Percentiles rank a stretch among this genome's conserved stretches.
phyloP scores from a whole-genome alignment of 64 coral and sea anemone species.

The Catalaphyllia jardinei region DNA sequence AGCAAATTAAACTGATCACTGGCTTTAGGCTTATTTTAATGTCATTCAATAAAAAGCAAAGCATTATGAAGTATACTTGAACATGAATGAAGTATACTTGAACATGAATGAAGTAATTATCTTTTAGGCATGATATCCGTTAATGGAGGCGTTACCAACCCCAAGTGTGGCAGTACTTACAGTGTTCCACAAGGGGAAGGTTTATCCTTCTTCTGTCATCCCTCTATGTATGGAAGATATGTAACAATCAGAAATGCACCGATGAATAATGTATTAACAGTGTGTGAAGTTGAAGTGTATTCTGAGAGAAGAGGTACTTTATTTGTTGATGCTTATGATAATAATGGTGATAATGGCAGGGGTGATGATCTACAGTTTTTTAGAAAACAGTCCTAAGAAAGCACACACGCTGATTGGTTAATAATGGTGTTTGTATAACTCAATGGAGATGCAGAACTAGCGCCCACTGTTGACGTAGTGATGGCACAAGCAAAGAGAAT shows the following conservation, averaged over 20 bases:
- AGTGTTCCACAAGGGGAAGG: background rate
- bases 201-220: slow-evolving; percentile 9
- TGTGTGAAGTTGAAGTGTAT: slow-evolving; percentile 44
- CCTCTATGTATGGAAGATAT: background rate
- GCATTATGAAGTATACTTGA: too few relatives aligned
- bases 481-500: too few relatives aligned
- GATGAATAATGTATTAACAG: background rate
- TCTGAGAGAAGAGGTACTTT: slow-evolving; percentile 20
- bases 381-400: too few relatives aligned
- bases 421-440: too few relatives aligned
- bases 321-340: background rate
- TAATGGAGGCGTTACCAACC: background rate
- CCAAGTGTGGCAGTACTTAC: background rate
- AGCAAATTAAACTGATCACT: too few relatives aligned
- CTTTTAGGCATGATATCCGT: background rate
- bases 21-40: too few relatives aligned
- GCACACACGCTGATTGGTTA: too few relatives aligned
- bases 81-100: too few relatives aligned
- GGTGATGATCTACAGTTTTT: too few relatives aligned
- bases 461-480: too few relatives aligned
- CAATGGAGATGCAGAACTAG: too few relatives aligned
- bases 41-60: too few relatives aligned
- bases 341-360: background rate
- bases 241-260: background rate
- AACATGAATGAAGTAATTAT: background rate